phyloP scores from a whole-genome alignment of 2,113 vertebrate genomes.

The Strix aluco region DNA sequence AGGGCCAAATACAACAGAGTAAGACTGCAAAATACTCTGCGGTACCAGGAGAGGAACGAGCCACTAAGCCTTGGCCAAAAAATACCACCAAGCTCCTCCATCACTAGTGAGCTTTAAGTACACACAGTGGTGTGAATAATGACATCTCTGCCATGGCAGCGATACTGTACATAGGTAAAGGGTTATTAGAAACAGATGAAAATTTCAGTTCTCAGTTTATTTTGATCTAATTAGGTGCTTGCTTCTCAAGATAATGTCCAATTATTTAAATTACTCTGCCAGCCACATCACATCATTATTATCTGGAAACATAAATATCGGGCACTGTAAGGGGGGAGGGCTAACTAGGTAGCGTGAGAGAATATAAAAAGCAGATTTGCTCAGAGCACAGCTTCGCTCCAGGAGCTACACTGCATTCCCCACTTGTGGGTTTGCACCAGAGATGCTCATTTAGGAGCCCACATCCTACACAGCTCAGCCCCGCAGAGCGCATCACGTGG shows the following conservation, averaged over 20 bases:
- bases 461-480: neutral
- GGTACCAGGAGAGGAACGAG: neutral
- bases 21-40: neutral
- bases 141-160: neutral
- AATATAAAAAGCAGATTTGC: neutral
- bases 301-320: conserved; percentile 60
- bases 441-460: neutral
- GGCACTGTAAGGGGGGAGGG: conserved; percentile 21
- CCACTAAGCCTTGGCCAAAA: neutral
- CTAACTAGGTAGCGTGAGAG: neutral
- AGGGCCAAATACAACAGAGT: neutral
- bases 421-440: neutral
- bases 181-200: conserved; percentile 61
- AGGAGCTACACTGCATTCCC: neutral
- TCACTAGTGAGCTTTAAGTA: neutral
- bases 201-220: conserved; percentile 58
- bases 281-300: conserved; percentile 64
- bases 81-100: neutral
- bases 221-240: conserved; percentile 65
- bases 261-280: conserved; percentile 72
- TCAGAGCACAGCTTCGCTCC: neutral
- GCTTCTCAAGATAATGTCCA: conserved; percentile 70
- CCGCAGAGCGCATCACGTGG: accelerated
- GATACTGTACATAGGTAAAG: neutral
- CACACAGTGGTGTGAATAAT: neutral